Evolutionary conservation across 2,888 invertebrate species (phyloP), one percentile per base, ranked within the genome.

Genomic region (Rhogogaster chlorosoma): DNA sequence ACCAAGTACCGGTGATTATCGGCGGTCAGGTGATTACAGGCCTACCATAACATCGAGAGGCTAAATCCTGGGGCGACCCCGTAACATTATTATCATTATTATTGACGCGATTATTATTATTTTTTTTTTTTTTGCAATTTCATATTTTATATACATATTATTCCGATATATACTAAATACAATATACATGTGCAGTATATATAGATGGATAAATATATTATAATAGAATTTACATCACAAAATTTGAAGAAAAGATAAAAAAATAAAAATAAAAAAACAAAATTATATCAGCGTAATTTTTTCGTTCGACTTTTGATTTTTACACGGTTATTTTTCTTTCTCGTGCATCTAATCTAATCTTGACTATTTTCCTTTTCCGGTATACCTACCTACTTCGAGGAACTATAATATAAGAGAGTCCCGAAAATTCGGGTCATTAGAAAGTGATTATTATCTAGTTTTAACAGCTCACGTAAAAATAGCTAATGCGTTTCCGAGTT

Each of bases 21-120:
- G 80, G 57, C 80, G 80, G 80, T 80, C 80, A 80, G 57, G 32
- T 80, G 80, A 80, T 80, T 80, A 80, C 80, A 80, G 61, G 80
- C 57, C 26, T 57, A 0, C 38, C 57, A 26, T 53, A 53, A 36
- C 57, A 38, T 53, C 29, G 77, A 53, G 77, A 53, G 45, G 77
- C 49, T 77, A 32, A 45, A 49, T 38, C 49, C 77, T 53, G 29
- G 12, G 77, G 38, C 77, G 29, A 45, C 77, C 80, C 32, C 38
- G 70, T 67, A 36, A 9, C 70, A 32, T 61, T 61, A 61, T 61
- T 26, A 61, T 61, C 26, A 61, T 61, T 26, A 61, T 61, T 61
- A 26, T 61, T 26, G 2, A 61, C 61, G 26, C 22, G 26, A 61
- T 61, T 12, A 26, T 61, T 53, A 53, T 18, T 18, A 15, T 15